These are phyloP conservation scores for Notamacropus eugenii DNA, from an alignment of 2,797 vertebrate species.

Conservation along the genomic window DNA sequence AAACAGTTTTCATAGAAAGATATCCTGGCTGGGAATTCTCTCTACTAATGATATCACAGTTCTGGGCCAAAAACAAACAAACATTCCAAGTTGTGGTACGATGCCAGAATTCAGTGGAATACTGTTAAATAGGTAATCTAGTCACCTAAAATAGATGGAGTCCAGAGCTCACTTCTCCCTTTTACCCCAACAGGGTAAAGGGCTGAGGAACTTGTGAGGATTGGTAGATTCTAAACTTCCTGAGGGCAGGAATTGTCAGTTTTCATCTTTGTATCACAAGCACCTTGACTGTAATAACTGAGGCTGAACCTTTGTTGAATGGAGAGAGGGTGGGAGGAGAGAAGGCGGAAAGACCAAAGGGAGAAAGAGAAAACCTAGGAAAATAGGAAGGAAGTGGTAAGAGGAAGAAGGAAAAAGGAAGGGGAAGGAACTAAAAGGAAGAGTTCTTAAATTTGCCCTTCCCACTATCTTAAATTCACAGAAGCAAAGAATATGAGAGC, in stretches of 20 bases:
- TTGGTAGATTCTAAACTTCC: not conserved
- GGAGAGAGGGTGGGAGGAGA: not conserved
- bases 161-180: not conserved
- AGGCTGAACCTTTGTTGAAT: not conserved
- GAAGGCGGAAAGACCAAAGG: not conserved
- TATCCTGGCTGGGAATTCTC: not conserved
- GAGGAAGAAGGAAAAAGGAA: not conserved
- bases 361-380: not conserved
- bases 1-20: not conserved
- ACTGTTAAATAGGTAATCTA: not conserved
- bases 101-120: not conserved
- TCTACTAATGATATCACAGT: not conserved
- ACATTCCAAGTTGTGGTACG: not conserved
- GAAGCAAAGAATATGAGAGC: not conserved
- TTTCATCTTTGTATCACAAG: not conserved
- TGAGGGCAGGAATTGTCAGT: not conserved
- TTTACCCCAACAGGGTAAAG: not conserved
- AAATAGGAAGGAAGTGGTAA: not conserved
- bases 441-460: not conserved
- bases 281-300: not conserved
- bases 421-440: not conserved
- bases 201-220: not conserved
- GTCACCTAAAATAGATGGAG: not conserved
- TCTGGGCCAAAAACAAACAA: not conserved
- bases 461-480: not conserved